These are phyloP conservation scores for Dreissena rostriformis DNA, from an alignment of 1,140 invertebrate genomes.

Conservation along the genomic window DNA sequence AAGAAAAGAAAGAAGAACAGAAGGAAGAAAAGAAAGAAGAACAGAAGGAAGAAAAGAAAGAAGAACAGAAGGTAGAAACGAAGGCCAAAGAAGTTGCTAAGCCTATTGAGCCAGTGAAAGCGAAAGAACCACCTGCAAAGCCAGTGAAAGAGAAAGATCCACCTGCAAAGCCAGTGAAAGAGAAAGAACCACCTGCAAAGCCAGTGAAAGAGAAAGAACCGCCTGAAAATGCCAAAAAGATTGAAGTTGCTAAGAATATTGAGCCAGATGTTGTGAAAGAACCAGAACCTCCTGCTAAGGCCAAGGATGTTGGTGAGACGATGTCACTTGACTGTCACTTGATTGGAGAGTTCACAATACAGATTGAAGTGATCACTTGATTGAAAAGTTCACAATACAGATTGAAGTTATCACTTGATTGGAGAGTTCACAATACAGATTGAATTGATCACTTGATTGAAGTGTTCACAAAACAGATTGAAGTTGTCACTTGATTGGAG, in stretches of 20 bases:
- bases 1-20: slow-evolving; percentile 2
- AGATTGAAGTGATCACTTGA: neutral
- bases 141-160: neutral
- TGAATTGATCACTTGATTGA: neutral
- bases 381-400: neutral
- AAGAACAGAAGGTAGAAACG: neutral
- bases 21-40: neutral
- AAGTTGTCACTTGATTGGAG: no score
- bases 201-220: slow-evolving; percentile 2
- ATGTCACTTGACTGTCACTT: slow-evolving; percentile 2
- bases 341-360: neutral
- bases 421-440: neutral
- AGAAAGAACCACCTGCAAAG: neutral
- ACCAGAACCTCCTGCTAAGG: slow-evolving; percentile 24
- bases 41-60: slow-evolving; percentile 9
- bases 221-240: no score
- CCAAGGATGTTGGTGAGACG: neutral
- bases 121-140: neutral
- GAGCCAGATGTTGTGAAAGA: slow-evolving; percentile 34
- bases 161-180: slow-evolving; percentile 1
- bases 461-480: neutral
- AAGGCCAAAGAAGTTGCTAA: neutral
- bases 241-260: slow-evolving; percentile 14
- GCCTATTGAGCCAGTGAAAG: neutral
- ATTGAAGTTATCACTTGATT: neutral